These are phyloP conservation scores for Carcina quercana DNA, from an alignment of 2,888 invertebrate genomes.

Conservation along the genomic window DNA sequence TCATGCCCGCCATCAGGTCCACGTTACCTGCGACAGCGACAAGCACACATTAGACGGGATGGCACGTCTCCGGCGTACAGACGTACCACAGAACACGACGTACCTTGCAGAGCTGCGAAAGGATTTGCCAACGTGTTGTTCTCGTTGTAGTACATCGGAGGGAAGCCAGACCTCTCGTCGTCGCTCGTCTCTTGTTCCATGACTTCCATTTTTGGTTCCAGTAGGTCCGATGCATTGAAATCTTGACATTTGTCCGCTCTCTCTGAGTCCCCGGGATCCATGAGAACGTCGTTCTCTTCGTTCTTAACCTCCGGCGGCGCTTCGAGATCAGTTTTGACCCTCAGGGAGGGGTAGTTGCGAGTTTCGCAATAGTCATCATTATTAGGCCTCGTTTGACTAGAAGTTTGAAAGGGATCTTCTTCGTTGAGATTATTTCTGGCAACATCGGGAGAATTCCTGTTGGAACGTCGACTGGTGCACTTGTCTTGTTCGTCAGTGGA, in stretches of 20 bases:
- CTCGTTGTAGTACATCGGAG: conserved; percentile 58
- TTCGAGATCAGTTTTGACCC: conserved; percentile 74
- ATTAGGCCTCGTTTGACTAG: conserved; percentile 75
- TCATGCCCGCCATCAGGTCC: conserved; percentile 63
- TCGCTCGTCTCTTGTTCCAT: conserved; percentile 81
- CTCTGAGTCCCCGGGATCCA: conserved; percentile 63
- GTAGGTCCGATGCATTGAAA: conserved; percentile 61
- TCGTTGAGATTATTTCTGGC: conserved; percentile 73
- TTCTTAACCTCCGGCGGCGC: conserved; percentile 63
- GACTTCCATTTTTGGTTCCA: conserved; percentile 82
- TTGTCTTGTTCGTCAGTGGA: conserved; percentile 63
- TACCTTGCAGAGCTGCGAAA: conserved; percentile 65
- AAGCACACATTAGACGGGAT: conserved; percentile 1
- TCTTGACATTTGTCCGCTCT: conserved; percentile 58
- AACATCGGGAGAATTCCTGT: conserved; percentile 71
- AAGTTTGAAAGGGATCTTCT: conserved; percentile 71
- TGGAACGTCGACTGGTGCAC: conserved; percentile 59
- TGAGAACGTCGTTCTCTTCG: conserved; percentile 62
- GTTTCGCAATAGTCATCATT: conserved; percentile 71
- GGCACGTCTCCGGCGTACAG: too few relatives aligned
- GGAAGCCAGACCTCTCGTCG: conserved; percentile 73
- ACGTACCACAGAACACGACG: too few relatives aligned
- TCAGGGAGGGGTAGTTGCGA: conserved; percentile 61
- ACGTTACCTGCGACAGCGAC: conserved; percentile 47
- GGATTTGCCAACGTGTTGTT: conserved; percentile 64